These are phyloP conservation scores for Hirundichthys speculiger DNA, from an alignment of 2,113 vertebrate genomes.

Conservation along the genomic window DNA sequence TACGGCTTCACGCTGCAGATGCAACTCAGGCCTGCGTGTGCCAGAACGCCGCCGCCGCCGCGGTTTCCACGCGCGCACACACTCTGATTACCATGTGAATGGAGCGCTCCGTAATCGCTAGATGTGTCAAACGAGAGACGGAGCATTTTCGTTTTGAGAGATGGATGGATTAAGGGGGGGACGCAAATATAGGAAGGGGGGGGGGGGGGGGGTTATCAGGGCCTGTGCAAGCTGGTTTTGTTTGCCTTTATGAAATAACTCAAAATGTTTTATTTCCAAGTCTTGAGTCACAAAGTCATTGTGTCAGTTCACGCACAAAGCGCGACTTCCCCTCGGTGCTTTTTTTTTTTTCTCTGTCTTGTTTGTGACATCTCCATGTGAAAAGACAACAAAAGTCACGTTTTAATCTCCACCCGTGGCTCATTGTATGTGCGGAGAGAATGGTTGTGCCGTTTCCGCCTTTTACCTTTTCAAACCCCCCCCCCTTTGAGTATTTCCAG, in stretches of 20 bases:
- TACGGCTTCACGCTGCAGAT: conserved; percentile 15
- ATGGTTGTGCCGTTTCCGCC: conserved; percentile 63
- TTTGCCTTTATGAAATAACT: conserved; percentile 78
- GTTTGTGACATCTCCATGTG: conserved; percentile 83
- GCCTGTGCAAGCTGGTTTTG: conserved; percentile 79
- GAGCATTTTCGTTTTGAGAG: conserved; percentile 75
- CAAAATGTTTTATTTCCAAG: conserved; percentile 78
- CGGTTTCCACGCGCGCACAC: conserved; percentile 47
- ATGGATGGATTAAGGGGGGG: conserved; percentile 76
- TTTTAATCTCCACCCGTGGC: conserved; percentile 81
- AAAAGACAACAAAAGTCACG: conserved; percentile 85
- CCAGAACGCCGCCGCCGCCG: conserved; percentile 48
- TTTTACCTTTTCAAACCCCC: conserved; percentile 76
- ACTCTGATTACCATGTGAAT: conserved; percentile 84
- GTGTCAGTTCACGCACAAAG: conserved; percentile 83
- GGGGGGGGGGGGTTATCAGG: conserved; percentile 56
- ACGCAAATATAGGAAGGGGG: conserved; percentile 63
- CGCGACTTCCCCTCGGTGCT: conserved; percentile 72
- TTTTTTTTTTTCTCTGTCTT: conserved; percentile 71
- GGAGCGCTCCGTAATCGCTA: conserved; percentile 79
- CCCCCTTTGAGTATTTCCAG: conserved; percentile 73
- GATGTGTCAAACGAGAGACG: conserved; percentile 81
- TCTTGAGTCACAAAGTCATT: conserved; percentile 85
- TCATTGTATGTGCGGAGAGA: conserved; percentile 75
- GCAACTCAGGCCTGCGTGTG: conserved; percentile 44